phyloP scores from a whole-genome alignment of 1,140 invertebrate genomes.

The Eulimnadia texana region DNA sequence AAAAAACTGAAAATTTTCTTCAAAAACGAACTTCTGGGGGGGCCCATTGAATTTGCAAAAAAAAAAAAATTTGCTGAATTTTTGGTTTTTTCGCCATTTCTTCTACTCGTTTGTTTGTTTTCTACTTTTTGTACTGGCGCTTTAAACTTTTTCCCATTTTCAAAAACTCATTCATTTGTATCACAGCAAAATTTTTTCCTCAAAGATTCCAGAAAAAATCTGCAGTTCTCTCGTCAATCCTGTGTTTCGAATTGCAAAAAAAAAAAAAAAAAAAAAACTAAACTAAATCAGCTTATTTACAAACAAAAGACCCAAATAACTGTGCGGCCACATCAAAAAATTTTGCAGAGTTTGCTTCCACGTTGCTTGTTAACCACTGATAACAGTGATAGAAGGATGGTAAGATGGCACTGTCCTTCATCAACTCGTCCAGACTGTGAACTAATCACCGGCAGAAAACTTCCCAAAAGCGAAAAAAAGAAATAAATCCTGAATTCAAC shows the following conservation, averaged over 20 bases:
- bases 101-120: background rate
- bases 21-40: too few relatives aligned
- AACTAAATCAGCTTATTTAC: background rate
- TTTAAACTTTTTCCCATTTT: background rate
- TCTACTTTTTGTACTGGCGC: background rate
- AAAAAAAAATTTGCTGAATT: background rate
- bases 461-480: background rate
- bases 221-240: background rate
- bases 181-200: background rate
- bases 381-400: too few relatives aligned
- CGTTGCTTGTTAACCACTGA: too few relatives aligned
- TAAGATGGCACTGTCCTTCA: too few relatives aligned
- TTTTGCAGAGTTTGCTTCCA: too few relatives aligned
- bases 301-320: too few relatives aligned
- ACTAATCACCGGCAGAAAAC: too few relatives aligned
- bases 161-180: too few relatives aligned
- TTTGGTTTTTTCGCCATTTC: background rate
- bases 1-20: too few relatives aligned
- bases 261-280: background rate
- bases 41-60: background rate
- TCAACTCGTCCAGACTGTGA: too few relatives aligned
- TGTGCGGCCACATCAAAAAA: too few relatives aligned
- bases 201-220: too few relatives aligned
- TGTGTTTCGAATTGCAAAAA: background rate
- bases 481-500: background rate